phyloP scores from a whole-genome alignment of 2,113 vertebrate genomes.

The Heterocephalus glaber region DNA sequence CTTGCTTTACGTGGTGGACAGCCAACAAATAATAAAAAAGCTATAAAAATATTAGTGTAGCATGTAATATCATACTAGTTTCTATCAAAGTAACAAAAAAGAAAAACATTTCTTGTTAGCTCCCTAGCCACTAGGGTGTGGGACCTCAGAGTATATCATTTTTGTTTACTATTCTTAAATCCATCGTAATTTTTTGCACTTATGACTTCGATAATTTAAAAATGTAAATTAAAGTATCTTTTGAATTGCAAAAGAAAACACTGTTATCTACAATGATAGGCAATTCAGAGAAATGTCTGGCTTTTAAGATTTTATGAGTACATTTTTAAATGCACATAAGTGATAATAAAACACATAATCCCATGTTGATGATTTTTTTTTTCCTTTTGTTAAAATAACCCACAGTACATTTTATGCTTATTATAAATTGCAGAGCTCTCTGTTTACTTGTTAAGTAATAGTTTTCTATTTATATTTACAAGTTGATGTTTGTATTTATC shows the following conservation, averaged over 20 bases:
- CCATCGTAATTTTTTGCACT: neutral
- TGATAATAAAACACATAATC: neutral
- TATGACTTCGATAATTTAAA: constrained; percentile 20
- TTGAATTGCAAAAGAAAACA: neutral
- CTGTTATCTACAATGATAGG: neutral
- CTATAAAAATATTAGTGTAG: neutral
- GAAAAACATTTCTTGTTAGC: neutral
- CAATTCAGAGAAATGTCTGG: neutral
- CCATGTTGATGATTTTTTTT: neutral
- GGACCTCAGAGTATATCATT: neutral
- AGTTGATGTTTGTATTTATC: neutral
- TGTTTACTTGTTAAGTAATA: neutral
- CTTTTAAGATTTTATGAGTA: neutral
- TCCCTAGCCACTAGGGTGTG: neutral
- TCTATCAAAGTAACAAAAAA: neutral
- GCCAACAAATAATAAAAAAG: neutral
- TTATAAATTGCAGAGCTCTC: neutral
- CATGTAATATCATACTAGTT: neutral
- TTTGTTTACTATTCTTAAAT: neutral
- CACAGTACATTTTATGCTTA: neutral
- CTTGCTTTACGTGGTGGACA: neutral
- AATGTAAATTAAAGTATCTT: neutral
- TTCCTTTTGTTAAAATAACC: neutral
- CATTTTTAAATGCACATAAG: neutral
- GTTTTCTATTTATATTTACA: neutral